These are phyloP conservation scores for Plutomurus gul DNA, from an alignment of 1,140 invertebrate genomes.

Conservation along the genomic window DNA sequence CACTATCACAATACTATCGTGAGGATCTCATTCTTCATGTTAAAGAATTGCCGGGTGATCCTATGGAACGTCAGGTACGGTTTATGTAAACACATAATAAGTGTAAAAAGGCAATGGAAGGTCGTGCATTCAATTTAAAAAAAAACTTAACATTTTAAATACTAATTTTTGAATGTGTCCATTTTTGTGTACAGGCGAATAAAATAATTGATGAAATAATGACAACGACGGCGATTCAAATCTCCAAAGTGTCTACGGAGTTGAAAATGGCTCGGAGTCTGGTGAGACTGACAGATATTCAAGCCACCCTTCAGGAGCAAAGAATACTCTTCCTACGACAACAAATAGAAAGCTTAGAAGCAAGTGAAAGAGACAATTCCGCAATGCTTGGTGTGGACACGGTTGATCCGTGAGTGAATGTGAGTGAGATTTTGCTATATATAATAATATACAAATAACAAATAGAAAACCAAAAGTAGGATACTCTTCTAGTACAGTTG, in stretches of 20 bases:
- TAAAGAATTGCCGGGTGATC: conserved; percentile 87
- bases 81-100: background rate
- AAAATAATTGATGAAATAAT: conserved; percentile 83
- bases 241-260: conserved; percentile 91
- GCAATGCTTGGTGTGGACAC: conserved; percentile 49
- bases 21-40: conserved; percentile 89
- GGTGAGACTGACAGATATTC: conserved; percentile 92
- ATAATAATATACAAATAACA: no score
- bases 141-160: background rate
- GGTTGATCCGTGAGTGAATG: background rate
- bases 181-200: conserved; percentile 68
- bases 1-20: conserved; percentile 87
- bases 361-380: conserved; percentile 57
- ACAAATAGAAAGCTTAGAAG: conserved; percentile 85
- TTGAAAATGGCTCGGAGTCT: conserved; percentile 91
- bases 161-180: background rate
- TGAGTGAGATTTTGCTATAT: no score
- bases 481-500: no score
- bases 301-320: conserved; percentile 95
- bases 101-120: background rate
- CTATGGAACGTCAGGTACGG: conserved; percentile 86
- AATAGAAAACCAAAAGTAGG: no score
- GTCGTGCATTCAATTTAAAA: background rate
- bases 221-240: conserved; percentile 80
- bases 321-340: conserved; percentile 90